Evolutionary conservation across 2,888 invertebrate species (phyloP), one percentile per base, ranked within the genome.

Genomic region (Poecilobothrus nobilitatus): DNA sequence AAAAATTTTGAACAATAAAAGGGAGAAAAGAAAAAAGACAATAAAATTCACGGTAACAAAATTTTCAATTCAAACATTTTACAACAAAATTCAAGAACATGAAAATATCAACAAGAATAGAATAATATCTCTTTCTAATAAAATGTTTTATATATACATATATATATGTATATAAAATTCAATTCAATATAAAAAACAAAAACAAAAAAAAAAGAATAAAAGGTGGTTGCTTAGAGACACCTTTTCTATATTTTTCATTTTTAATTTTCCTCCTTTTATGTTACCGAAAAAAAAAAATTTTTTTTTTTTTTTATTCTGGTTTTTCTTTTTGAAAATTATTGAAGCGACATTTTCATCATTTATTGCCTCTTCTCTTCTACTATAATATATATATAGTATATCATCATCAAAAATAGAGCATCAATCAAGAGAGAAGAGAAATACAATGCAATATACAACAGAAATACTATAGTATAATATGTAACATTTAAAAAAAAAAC

Each of bases 291-390:
- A 18, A 10, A 37, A 10, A 12, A 37, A 5, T 37, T 37, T 37
- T 53, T 53, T 53, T 53, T 9, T 9, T 53, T 53, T 53, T 53
- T 53, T 53, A 15, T 53, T 18, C 6, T 53, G 4, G 27, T 37
- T 37, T 53, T 53, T 53, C 18, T 53, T 53, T 53, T 53, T 53
- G 53, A 18, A n/a, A 41, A 6, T 53, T n/a, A 53, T 53, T 53
- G 53, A 53, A 53, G 53, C 53, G 53, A 53, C 53, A 53, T 53
- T 53, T 53, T 53, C 53, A 27, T 27, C 27, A 53, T 53, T 53
- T 53, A 53, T 53, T 53, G 53, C 53, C 53, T 53, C 53, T 53
- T n/a, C n/a, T n/a, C n/a, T n/a, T n/a, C n/a, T n/a, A n/a, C n/a
- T n/a, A n/a, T n/a, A n/a, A n/a, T n/a, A n/a, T n/a, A n/a, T n/a